Percentiles rank a stretch among this genome's conserved stretches.
Conservation (phyloP, 2,797 vertebrate genomes). For the Macropus fuliginosus region DNA sequence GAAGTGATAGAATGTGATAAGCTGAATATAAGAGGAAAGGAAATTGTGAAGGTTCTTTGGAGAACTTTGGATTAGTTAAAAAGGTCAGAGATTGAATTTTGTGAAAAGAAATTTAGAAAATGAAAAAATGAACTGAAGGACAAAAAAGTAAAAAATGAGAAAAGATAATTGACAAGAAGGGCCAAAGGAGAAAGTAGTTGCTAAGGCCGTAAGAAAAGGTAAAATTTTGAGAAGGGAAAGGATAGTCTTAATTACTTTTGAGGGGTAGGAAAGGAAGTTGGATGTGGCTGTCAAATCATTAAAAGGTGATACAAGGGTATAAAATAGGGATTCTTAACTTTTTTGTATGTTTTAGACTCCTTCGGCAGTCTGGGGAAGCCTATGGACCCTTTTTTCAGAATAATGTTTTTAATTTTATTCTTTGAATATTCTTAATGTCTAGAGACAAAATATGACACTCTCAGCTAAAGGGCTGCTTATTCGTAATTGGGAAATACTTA, state of each 20-base stretch:
- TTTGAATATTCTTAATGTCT: not conserved
- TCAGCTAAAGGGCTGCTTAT: not conserved
- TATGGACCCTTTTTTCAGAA: not conserved
- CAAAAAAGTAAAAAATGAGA: not conserved
- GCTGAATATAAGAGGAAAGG: not conserved
- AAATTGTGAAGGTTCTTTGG: not conserved
- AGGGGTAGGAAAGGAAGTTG: not conserved
- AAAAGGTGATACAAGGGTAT: not conserved
- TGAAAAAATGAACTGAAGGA: not conserved
- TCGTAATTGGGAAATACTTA: not conserved
- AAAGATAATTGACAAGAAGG: not conserved
- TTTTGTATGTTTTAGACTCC: not conserved
- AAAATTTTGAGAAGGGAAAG: not conserved
- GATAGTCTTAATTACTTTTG: not conserved
- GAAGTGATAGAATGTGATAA: not conserved
- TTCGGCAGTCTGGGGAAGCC: not conserved
- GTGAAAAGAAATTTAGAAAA: not conserved
- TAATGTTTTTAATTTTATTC: not conserved
- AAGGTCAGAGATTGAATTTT: not conserved
- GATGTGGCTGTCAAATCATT: not conserved
- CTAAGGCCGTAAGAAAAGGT: not conserved
- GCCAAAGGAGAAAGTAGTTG: not conserved
- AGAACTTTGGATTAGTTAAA: not conserved
- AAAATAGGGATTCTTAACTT: not conserved
- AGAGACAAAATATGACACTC: not conserved